Evolutionary conservation across 2,888 invertebrate genomes (phyloP).

Genomic region (Prenolepis imparis): DNA sequence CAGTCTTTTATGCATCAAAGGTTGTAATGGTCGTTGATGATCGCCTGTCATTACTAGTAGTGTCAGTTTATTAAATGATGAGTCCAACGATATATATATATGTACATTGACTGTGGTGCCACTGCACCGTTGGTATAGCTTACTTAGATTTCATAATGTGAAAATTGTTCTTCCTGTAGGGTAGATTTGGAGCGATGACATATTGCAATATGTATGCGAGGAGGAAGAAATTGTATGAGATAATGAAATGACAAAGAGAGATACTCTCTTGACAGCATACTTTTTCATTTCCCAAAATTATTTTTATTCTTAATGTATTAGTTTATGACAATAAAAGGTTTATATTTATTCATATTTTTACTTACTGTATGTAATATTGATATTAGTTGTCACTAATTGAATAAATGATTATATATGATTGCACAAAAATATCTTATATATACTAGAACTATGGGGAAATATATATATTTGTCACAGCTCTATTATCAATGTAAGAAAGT

Average conservation of each 20-base stretch:
- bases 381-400: background rate
- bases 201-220: slow-evolving; percentile 12
- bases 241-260: slow-evolving; percentile 10
- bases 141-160: slow-evolving; percentile 33
- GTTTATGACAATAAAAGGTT: background rate
- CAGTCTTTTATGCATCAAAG: background rate
- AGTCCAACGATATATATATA: slow-evolving; percentile 25
- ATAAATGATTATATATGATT: background rate
- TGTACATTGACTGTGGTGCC: too few relatives aligned
- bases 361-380: background rate
- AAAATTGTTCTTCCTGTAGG: slow-evolving; percentile 46
- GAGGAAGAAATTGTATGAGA: background rate
- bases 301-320: background rate
- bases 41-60: slow-evolving; percentile 39
- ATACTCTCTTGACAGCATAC: background rate
- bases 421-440: too few relatives aligned
- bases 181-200: background rate
- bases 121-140: background rate
- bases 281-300: background rate
- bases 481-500: background rate
- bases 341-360: background rate
- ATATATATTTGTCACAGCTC: too few relatives aligned
- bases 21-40: background rate
- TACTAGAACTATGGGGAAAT: too few relatives aligned
- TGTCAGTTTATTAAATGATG: slow-evolving; percentile 47